A percentile compares a stretch with the other conserved stretches of the same genome.
Conservation (phyloP, 2,797 vertebrate genomes). For the Odontamblyopus lacepedii region DNA sequence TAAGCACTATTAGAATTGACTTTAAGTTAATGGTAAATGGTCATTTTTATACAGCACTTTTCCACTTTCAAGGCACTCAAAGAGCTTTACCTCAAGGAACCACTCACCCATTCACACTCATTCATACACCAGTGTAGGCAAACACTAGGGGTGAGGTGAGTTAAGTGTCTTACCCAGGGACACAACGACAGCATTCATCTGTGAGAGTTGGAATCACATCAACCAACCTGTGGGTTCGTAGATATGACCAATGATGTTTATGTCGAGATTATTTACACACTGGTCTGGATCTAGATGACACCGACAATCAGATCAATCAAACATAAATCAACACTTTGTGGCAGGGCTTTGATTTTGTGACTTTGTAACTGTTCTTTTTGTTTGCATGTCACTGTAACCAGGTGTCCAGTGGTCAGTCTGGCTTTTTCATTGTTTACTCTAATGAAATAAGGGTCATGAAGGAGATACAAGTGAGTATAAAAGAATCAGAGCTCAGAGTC, state of each 20-base stretch:
- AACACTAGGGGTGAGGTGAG: no score
- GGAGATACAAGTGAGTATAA: constrained; percentile 54
- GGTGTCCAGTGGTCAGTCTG: constrained; percentile 51
- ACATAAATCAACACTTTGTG: neutral
- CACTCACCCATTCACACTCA: no score
- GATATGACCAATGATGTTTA: no score
- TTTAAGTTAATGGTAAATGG: neutral
- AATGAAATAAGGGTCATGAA: constrained; percentile 2
- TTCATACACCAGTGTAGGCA: no score
- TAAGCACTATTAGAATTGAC: neutral
- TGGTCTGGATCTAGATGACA: neutral
- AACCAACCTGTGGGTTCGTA: no score
- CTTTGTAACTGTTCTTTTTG: constrained; percentile 11
- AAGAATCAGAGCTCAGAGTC: constrained; percentile 19
- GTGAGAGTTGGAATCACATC: no score
- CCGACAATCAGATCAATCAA: neutral
- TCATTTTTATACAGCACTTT: no score
- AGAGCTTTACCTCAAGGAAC: no score
- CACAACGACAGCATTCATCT: no score
- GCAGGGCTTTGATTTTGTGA: neutral
- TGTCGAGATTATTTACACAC: neutral
- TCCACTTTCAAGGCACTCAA: no score
- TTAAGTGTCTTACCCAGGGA: no score
- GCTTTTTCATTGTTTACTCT: constrained; percentile 45
- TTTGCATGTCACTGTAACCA: constrained; percentile 67